Evolutionary conservation across 1,140 invertebrate genomes (phyloP).

Genomic region (Drosophila kanapiae): DNA sequence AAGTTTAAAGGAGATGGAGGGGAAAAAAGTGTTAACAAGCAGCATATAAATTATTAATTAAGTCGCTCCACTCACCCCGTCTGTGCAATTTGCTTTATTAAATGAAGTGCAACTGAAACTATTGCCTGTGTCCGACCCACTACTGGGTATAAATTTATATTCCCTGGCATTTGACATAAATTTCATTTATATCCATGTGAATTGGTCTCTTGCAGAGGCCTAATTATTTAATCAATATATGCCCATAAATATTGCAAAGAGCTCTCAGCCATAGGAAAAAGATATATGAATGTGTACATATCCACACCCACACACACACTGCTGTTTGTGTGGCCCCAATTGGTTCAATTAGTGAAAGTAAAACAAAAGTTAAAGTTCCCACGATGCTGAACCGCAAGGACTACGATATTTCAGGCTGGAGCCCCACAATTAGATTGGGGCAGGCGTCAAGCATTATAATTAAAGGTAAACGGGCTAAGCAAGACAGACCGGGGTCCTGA

Average conservation of each 20-base stretch:
- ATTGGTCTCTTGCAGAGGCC: slow-evolving; percentile 30
- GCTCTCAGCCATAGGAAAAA: slow-evolving; percentile 12
- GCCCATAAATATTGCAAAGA: slow-evolving; percentile 59
- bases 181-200: slow-evolving; percentile 48
- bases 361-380: slow-evolving; percentile 68
- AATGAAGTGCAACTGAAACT: slow-evolving; percentile 43
- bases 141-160: slow-evolving; percentile 30
- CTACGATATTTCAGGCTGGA: slow-evolving; percentile 7
- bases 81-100: slow-evolving; percentile 44
- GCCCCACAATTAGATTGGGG: slow-evolving; percentile 36
- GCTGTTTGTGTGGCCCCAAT: slow-evolving; percentile 23
- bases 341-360: slow-evolving; percentile 45
- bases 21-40: slow-evolving; percentile 61
- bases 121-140: not conserved
- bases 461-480: slow-evolving; percentile 35
- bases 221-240: slow-evolving; percentile 74
- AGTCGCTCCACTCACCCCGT: slow-evolving; percentile 11
- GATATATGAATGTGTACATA: slow-evolving; percentile 27
- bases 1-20: slow-evolving; percentile 2
- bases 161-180: slow-evolving; percentile 56
- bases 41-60: slow-evolving; percentile 63
- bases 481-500: slow-evolving; percentile 23
- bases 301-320: not conserved
- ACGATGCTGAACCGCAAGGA: slow-evolving; percentile 35
- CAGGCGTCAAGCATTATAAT: slow-evolving; percentile 26